Evolutionary conservation across 2,113 vertebrate species (phyloP).

Genomic region (Sula dactylatra): DNA sequence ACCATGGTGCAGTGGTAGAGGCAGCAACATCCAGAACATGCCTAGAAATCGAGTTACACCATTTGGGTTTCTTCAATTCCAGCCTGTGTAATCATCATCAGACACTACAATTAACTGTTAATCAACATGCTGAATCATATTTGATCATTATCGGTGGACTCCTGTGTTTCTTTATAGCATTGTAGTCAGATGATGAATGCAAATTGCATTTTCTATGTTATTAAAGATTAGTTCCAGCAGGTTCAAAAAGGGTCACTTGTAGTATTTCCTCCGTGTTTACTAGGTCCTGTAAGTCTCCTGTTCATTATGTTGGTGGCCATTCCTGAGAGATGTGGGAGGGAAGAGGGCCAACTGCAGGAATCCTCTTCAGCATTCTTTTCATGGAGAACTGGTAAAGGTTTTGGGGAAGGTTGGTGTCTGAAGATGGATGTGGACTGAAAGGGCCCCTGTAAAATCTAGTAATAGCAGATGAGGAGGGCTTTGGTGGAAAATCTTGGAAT

Average conservation of each 20-base stretch:
- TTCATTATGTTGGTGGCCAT: background rate
- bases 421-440: background rate
- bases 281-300: background rate
- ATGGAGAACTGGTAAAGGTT: background rate
- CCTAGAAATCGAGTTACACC: background rate
- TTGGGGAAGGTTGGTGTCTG: background rate
- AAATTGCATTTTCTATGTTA: background rate
- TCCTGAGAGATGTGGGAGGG: background rate
- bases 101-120: background rate
- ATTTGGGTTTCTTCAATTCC: conserved; percentile 9
- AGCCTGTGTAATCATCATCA: background rate
- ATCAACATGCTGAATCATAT: conserved; percentile 19
- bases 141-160: background rate
- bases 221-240: background rate
- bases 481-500: background rate
- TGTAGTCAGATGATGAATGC: background rate
- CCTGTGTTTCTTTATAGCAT: conserved; percentile 8
- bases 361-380: background rate
- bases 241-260: background rate
- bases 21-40: background rate
- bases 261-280: background rate
- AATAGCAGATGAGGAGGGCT: background rate
- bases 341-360: background rate
- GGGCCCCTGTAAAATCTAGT: background rate
- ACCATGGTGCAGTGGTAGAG: background rate